Evolutionary conservation across 2,888 invertebrate species (phyloP).

Genomic region (Apantesis nais): DNA sequence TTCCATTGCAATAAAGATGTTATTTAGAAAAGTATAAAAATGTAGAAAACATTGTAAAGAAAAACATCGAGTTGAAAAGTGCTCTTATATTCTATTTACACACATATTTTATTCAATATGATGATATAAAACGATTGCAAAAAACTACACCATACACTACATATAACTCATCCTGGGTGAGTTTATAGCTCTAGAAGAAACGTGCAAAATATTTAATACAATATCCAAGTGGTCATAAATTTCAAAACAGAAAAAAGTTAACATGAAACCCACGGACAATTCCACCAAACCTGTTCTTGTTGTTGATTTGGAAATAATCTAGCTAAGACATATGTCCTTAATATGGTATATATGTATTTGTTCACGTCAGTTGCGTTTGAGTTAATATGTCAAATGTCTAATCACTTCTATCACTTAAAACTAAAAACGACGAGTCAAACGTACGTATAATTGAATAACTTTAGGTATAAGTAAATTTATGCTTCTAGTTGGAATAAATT

Average conservation of each 20-base stretch:
- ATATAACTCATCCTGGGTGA: too few species aligned
- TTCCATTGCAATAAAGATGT: constrained; percentile 9
- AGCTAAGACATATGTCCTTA: not conserved
- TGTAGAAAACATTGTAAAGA: too few species aligned
- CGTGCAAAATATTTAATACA: not conserved
- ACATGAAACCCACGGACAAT: not conserved
- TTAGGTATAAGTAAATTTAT: too few species aligned
- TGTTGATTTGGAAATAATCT: not conserved
- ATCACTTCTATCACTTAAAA: not conserved
- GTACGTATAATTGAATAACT: too few species aligned
- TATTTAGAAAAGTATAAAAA: constrained; percentile 15
- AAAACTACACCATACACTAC: too few species aligned
- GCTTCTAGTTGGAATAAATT: too few species aligned
- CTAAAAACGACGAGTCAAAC: not conserved
- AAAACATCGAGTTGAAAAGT: too few species aligned
- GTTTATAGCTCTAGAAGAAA: too few species aligned
- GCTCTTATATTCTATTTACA: too few species aligned
- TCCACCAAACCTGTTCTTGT: not conserved
- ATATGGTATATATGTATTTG: not conserved
- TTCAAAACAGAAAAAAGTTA: not conserved
- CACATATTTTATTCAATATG: too few species aligned
- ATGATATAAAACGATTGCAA: too few species aligned
- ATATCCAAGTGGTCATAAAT: not conserved
- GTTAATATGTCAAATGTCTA: not conserved
- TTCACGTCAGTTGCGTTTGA: not conserved